These are phyloP conservation scores for Drosophila sulfurigaster DNA, from an alignment of 1,140 invertebrate genomes.

Conservation along the genomic window DNA sequence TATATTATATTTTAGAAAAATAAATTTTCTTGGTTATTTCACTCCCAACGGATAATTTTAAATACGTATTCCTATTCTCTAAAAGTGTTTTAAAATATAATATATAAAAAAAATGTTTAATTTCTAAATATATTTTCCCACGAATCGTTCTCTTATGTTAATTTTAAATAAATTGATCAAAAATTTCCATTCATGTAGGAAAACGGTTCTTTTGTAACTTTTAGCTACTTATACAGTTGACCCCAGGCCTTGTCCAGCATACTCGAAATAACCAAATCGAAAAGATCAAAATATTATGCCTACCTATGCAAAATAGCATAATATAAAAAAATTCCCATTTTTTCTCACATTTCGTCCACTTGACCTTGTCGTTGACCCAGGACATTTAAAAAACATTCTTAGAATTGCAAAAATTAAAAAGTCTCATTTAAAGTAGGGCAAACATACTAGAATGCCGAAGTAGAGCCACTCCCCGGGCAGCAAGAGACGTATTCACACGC, in stretches of 20 bases:
- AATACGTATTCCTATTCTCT: no score
- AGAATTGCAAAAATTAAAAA: constrained; percentile 43
- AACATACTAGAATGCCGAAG: constrained; percentile 14
- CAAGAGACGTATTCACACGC: constrained; percentile 46
- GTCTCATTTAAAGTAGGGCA: constrained; percentile 55
- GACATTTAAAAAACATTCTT: constrained; percentile 48
- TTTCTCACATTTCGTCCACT: constrained; percentile 50
- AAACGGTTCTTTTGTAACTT: neutral
- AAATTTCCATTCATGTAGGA: no score
- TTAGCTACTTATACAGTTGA: constrained; percentile 35
- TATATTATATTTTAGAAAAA: no score
- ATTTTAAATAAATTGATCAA: no score
- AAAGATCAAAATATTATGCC: constrained; percentile 51
- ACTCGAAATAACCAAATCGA: constrained; percentile 27
- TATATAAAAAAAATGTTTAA: no score
- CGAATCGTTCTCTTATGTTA: no score
- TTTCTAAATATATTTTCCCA: no score
- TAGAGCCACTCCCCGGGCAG: constrained; percentile 11
- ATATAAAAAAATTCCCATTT: constrained; percentile 31
- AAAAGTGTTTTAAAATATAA: no score
- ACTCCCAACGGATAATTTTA: no score
- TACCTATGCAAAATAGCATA: constrained; percentile 30
- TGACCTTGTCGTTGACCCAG: constrained; percentile 48
- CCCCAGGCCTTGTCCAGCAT: constrained; percentile 32
- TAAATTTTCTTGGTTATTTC: no score